These are phyloP conservation scores for Andricus grossulariae DNA, from an alignment of 1,140 invertebrate species.

Conservation along the genomic window DNA sequence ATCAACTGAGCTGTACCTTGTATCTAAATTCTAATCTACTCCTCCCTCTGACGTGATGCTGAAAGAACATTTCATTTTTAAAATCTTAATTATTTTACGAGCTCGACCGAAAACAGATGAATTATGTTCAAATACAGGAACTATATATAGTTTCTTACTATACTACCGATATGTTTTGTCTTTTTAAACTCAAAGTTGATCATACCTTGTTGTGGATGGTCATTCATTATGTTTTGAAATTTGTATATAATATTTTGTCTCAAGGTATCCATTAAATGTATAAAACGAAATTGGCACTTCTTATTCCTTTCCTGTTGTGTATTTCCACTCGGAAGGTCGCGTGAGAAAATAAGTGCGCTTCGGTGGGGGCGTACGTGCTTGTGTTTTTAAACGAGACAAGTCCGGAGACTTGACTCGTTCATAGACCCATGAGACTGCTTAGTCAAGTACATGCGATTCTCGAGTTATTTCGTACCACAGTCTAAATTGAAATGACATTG, in stretches of 20 bases:
- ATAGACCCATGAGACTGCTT: constrained; percentile 50
- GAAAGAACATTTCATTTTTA: too few species aligned
- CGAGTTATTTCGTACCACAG: constrained; percentile 38
- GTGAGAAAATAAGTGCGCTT: constrained; percentile 66
- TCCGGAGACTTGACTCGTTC: constrained; percentile 52
- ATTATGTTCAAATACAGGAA: too few species aligned
- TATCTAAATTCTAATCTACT: background rate
- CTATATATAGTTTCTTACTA: too few species aligned
- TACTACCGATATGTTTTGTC: too few species aligned
- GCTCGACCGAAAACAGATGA: too few species aligned
- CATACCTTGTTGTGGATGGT: too few species aligned
- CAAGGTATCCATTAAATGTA: background rate
- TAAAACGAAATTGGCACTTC: background rate
- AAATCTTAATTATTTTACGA: too few species aligned
- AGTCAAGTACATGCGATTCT: constrained; percentile 46
- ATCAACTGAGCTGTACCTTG: background rate
- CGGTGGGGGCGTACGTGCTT: constrained; percentile 63
- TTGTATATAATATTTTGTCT: too few species aligned
- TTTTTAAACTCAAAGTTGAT: too few species aligned
- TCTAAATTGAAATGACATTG: constrained; percentile 31
- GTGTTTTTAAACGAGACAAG: constrained; percentile 63
- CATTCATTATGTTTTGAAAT: too few species aligned
- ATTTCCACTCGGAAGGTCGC: constrained; percentile 51
- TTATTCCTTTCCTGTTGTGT: constrained; percentile 33
- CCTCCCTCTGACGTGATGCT: too few species aligned